Evolutionary conservation across 2,113 vertebrate species (phyloP), one percentile per base, ranked within the genome.

Genomic region (Vanacampus margaritifer): DNA sequence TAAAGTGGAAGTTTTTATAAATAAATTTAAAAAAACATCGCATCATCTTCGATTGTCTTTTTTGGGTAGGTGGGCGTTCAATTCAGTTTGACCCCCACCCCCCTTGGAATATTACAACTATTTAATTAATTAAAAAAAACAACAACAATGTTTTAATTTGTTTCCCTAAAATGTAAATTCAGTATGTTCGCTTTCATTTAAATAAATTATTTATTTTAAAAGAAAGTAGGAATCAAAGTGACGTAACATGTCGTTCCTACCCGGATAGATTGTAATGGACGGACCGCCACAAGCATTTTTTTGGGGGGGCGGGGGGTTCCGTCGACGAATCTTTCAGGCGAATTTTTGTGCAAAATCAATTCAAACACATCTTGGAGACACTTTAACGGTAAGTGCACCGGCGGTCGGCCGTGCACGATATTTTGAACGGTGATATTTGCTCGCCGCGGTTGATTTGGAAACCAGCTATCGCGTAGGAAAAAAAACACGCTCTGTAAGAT

Each of bases 391-490:
- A 69, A 79, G 60, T 3, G 60, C 43, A 13, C 9, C 1, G 26
- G 12, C 5, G 11, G 39, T 51, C 2, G 26, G 37, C 26, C 17
- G 14, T 12, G 3, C 16, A 23, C 1, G 45, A 26, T 17, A 35
- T 13, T 65, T 35, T 21, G n/a, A 65, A 50, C 28, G 28, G 28
- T 4, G 28, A 32, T 10, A 17, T 48, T 39, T 56, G 17, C 39
- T 3, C 43, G 26, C 61, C 32, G 64, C 54, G 36, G 69, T 74
- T 63, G 46, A 68, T 69, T 69, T 65, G 69, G 87, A 64, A 53
- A 5, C 66, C 21, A 84, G 64, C 87, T 90, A 90, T 76, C 60
- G 43, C 63, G 83, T 88, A 83, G 80, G n/a, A n/a, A 83, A 75
- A 73, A 81, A 78, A 82, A 72, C 61, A 57, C 57, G 58, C 4